Conservation (phyloP, 2,888 invertebrate species). For the Megamerina dolium region DNA sequence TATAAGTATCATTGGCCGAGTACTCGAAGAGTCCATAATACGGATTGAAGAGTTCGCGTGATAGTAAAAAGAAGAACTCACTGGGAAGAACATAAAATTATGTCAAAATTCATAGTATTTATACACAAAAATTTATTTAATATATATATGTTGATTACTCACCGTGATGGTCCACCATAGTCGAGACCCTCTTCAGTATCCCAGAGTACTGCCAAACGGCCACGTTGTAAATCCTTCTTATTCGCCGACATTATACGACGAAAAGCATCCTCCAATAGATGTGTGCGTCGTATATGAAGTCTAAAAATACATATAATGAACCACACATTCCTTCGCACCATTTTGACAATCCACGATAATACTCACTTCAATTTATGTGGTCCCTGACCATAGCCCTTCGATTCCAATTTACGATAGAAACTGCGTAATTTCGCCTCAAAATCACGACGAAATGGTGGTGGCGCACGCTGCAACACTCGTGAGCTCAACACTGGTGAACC, state of each 20-base stretch:
- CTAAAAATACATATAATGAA: slow-evolving; percentile 53
- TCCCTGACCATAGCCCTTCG: slow-evolving; percentile 95
- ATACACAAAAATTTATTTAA: neutral
- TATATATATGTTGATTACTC: too few relatives aligned
- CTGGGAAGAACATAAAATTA: slow-evolving; percentile 39
- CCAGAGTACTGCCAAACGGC: slow-evolving; percentile 88
- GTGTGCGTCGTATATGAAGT: slow-evolving; percentile 85
- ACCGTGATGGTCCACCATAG: slow-evolving; percentile 89
- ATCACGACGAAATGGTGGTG: slow-evolving; percentile 86
- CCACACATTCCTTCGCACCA: too few relatives aligned
- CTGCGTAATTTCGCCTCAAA: slow-evolving; percentile 92
- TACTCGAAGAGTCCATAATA: slow-evolving; percentile 98
- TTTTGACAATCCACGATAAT: neutral
- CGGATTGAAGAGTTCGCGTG: slow-evolving; percentile 94
- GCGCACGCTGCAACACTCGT: slow-evolving; percentile 69
- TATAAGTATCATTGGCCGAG: slow-evolving; percentile 95
- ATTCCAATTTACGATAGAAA: slow-evolving; percentile 91
- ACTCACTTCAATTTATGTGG: slow-evolving; percentile 89
- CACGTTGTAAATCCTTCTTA: slow-evolving; percentile 91
- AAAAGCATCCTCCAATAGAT: slow-evolving; percentile 92
- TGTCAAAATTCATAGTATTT: neutral
- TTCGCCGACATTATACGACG: slow-evolving; percentile 93
- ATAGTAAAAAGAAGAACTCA: slow-evolving; percentile 97
- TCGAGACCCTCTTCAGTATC: slow-evolving; percentile 95
- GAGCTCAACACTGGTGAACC: slow-evolving; percentile 70